phyloP scores from a whole-genome alignment of 2,888 invertebrate genomes.

The Pilophorus perplexus region DNA sequence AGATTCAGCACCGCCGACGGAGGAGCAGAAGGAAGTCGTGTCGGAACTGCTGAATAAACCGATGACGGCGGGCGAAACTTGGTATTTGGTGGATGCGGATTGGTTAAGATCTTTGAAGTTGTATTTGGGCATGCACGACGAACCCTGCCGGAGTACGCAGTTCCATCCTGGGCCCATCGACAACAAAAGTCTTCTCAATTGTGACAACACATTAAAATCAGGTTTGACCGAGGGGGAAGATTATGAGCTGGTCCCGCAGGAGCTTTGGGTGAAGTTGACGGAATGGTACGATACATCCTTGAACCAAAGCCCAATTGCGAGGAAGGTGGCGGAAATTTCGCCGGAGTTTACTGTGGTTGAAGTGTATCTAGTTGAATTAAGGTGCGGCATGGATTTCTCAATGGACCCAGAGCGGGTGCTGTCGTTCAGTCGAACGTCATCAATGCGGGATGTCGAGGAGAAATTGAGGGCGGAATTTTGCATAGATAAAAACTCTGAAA shows the following conservation, averaged over 20 bases:
- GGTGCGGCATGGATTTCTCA: slow-evolving; percentile 33
- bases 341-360: slow-evolving; percentile 35
- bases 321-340: slow-evolving; percentile 49
- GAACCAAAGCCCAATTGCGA: slow-evolving; percentile 52
- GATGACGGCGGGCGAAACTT: slow-evolving; percentile 30
- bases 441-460: slow-evolving; percentile 12
- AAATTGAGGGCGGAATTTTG: slow-evolving; percentile 8
- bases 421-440: slow-evolving; percentile 22
- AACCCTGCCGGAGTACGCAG: background rate
- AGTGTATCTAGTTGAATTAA: slow-evolving; percentile 35
- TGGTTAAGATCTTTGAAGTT: slow-evolving; percentile 44
- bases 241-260: slow-evolving; percentile 54
- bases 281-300: slow-evolving; percentile 52
- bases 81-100: slow-evolving; percentile 43
- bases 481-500: slow-evolving; percentile 10
- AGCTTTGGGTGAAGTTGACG: slow-evolving; percentile 54
- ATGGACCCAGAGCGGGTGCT: slow-evolving; percentile 4
- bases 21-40: slow-evolving; percentile 38
- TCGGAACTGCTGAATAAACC: slow-evolving; percentile 1
- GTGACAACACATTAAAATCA: slow-evolving; percentile 51
- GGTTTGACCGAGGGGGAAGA: slow-evolving; percentile 55
- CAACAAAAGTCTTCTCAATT: slow-evolving; percentile 50
- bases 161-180: slow-evolving; percentile 54
- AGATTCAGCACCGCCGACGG: slow-evolving; percentile 12
- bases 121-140: slow-evolving; percentile 40